Base-by-base conservation (phyloP, 2,797 vertebrate species). In the Alca torda region DNA sequence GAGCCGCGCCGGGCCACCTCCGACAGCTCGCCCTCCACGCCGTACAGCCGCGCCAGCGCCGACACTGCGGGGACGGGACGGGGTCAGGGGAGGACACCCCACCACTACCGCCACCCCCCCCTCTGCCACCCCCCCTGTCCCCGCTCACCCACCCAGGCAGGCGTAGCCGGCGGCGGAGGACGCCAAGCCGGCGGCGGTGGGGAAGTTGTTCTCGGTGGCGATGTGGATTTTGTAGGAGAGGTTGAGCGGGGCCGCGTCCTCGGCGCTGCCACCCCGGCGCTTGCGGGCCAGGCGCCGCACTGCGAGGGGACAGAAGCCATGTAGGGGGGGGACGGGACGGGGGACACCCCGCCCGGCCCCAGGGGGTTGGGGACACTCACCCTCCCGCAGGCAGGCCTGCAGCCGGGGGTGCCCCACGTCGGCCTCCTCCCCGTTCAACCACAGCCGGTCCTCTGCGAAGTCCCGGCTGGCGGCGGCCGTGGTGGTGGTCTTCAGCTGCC, bases 81-180 rank as follows among this genome's bases (percentile, higher is more conserved):
- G 54, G 51, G 25, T 60, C 64, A 64, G 46, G 13, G 17, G 31
- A 3, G 5, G 20, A 28, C 33, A 23, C 24, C 19, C 12, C 28
- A 35, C 30, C 11, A 10, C 43, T n/a, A 37, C 21, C 45, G 13
- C 16, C 23, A 11, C 16, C 30, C 9, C 13, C 43, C 23, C 23
- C 23, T 50, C 10, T 3, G 0, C 2, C 30, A 9, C 5, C 64
- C 28, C 18, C 26, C 14, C 7, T 0, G 19, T 11, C 57, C 31
- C 3, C 3, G 1, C 6, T 19, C n/a, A 94, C 98, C 98, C 41
- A 99, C 98, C 99, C 37, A 99, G 97, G 97, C 99, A 99, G 90
- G 99, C 99, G 0, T 99, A 99, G 84, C 99, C 99, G 0, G 99
- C 99, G 0, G 99, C 99, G 0, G 99, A 99, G 18, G 99, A 99